phyloP scores from a whole-genome alignment of 2,888 invertebrate genomes.

The Leptinotarsa rubiginosa region DNA sequence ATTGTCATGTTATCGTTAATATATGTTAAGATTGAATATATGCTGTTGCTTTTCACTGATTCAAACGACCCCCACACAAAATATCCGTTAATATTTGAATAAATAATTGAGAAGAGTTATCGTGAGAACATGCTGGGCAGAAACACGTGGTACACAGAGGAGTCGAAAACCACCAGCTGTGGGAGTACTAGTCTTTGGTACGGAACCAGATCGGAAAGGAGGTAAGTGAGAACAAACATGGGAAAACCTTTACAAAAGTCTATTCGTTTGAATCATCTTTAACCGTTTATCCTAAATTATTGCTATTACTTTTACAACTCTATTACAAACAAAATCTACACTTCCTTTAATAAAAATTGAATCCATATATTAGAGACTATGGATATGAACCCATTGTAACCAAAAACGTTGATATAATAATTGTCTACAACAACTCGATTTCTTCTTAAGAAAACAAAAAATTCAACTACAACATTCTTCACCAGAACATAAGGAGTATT shows the following conservation, averaged over 20 bases:
- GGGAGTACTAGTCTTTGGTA: too few relatives aligned
- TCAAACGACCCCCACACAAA: neutral
- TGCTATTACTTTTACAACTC: neutral
- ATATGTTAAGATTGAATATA: too few relatives aligned
- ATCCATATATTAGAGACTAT: conserved; percentile 13
- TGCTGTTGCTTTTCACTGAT: neutral
- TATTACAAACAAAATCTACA: neutral
- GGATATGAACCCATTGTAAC: conserved; percentile 5
- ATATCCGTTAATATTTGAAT: too few relatives aligned
- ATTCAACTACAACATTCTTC: neutral
- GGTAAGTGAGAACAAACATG: too few relatives aligned
- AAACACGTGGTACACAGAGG: too few relatives aligned
- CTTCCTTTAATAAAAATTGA: neutral
- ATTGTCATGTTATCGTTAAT: too few relatives aligned
- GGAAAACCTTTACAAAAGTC: too few relatives aligned
- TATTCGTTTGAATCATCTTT: too few relatives aligned
- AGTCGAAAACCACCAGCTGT: too few relatives aligned
- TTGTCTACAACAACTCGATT: neutral
- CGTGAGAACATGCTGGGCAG: too few relatives aligned
- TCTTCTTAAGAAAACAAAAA: conserved; percentile 3
- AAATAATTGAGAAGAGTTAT: too few relatives aligned
- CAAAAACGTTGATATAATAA: neutral
- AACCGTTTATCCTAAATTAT: neutral
- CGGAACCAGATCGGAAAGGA: too few relatives aligned
- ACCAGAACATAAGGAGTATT: conserved; percentile 7